These are phyloP conservation scores for Xenus cinereus DNA, from an alignment of 2,113 vertebrate genomes.

Conservation along the genomic window DNA sequence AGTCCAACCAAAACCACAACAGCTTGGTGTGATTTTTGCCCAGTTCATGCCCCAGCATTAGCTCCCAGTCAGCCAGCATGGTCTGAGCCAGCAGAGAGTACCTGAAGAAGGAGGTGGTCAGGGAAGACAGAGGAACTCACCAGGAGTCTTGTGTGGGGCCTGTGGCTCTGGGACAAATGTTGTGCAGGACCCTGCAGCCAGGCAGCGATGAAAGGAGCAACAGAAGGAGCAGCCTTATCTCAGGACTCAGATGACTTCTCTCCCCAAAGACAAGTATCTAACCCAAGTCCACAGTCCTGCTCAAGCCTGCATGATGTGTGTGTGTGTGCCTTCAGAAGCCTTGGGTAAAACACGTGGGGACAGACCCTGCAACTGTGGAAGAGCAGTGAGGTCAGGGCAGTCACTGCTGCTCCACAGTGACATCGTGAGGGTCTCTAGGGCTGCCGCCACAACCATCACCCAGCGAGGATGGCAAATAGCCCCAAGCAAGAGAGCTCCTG, in stretches of 20 bases:
- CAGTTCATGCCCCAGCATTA: no score
- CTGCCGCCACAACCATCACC: not conserved
- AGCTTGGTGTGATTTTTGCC: no score
- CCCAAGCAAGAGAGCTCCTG: not conserved
- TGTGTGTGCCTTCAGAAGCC: not conserved
- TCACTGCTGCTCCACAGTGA: no score
- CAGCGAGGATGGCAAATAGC: rapidly evolving
- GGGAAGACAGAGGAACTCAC: not conserved
- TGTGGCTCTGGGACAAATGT: rapidly evolving
- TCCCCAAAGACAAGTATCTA: not conserved
- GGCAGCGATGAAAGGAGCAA: not conserved
- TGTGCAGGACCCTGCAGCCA: not conserved
- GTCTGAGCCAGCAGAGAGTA: not conserved
- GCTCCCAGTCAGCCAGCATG: no score
- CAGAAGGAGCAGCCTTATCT: not conserved
- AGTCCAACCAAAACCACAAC: no score
- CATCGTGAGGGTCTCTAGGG: no score
- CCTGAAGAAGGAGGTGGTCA: not conserved
- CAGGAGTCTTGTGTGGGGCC: not conserved
- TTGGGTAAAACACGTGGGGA: rapidly evolving
- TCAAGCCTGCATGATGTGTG: not conserved
- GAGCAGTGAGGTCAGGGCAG: not conserved
- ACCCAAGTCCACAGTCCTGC: not conserved
- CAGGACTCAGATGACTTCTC: rapidly evolving
- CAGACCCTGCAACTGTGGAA: not conserved